Conservation (phyloP, 1,140 invertebrate genomes). For the Euwallacea fornicatus region DNA sequence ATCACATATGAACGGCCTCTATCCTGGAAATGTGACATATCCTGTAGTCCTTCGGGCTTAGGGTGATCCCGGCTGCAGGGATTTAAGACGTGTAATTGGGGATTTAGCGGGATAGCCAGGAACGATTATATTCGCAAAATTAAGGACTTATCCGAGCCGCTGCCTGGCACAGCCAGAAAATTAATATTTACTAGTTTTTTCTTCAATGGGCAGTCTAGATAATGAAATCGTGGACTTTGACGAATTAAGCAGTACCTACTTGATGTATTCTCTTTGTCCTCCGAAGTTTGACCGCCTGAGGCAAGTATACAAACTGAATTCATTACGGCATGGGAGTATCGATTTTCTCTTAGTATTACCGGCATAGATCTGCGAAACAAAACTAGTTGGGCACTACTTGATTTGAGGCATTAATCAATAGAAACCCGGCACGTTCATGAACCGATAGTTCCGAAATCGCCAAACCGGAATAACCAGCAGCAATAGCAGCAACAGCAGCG, state of each 20-base stretch:
- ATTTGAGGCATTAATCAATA: constrained; percentile 14
- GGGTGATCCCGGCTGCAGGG: constrained; percentile 32
- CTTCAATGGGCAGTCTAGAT: neutral
- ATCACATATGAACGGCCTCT: constrained; percentile 11
- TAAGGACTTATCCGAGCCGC: constrained; percentile 27
- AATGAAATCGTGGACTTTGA: neutral
- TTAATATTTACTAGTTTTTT: constrained; percentile 42
- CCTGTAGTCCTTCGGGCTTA: constrained; percentile 27
- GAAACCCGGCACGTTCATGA: constrained; percentile 13
- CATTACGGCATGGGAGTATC: too few relatives aligned
- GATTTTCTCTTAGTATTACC: too few relatives aligned
- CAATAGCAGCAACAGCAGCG: neutral
- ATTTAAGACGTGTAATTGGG: constrained; percentile 43
- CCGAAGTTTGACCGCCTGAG: too few relatives aligned
- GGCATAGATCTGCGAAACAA: neutral
- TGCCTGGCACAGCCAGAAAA: constrained; percentile 16
- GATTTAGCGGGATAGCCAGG: constrained; percentile 38
- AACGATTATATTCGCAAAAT: constrained; percentile 42
- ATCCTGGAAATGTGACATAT: constrained; percentile 34
- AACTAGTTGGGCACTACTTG: neutral
- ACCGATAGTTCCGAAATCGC: constrained; percentile 18
- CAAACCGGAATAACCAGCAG: constrained; percentile 18
- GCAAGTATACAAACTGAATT: too few relatives aligned
- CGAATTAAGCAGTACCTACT: neutral
- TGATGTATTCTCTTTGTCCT: too few relatives aligned